A percentile compares a stretch with the other conserved stretches of the same genome.
Evolutionary conservation across 2,113 vertebrate species (phyloP).

Genomic region (Ictidomys tridecemlineatus): DNA sequence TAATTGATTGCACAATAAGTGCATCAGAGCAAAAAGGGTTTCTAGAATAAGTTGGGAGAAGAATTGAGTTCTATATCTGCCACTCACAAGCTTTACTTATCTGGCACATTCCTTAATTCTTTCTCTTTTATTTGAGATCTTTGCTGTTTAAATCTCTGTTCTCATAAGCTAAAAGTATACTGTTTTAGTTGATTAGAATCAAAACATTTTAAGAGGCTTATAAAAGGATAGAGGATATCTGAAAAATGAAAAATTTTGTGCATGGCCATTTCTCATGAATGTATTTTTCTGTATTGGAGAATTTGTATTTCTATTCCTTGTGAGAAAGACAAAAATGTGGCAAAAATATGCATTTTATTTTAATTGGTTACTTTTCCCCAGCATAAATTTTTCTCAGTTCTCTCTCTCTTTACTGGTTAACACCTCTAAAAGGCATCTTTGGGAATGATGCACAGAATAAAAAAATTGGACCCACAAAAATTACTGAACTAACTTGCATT

Average conservation of each 20-base stretch:
- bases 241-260: neutral
- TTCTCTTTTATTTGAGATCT: neutral
- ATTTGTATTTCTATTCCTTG: neutral
- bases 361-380: neutral
- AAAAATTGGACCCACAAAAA: neutral
- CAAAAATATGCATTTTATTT: neutral
- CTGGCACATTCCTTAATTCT: neutral
- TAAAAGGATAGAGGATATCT: neutral
- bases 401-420: neutral
- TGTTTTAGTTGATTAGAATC: neutral
- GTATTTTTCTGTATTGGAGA: neutral
- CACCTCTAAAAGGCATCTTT: neutral
- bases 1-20: neutral
- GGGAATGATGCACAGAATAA: neutral
- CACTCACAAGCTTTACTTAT: neutral
- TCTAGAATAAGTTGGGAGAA: neutral
- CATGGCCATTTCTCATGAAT: neutral
- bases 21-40: neutral
- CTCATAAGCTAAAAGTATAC: neutral
- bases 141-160: neutral
- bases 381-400: neutral
- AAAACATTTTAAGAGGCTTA: neutral
- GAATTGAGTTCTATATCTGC: neutral
- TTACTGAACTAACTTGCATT: constrained; percentile 20
- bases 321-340: neutral